phyloP scores from a whole-genome alignment of 1,140 invertebrate species.

The Macrobrachium rosenbergii region DNA sequence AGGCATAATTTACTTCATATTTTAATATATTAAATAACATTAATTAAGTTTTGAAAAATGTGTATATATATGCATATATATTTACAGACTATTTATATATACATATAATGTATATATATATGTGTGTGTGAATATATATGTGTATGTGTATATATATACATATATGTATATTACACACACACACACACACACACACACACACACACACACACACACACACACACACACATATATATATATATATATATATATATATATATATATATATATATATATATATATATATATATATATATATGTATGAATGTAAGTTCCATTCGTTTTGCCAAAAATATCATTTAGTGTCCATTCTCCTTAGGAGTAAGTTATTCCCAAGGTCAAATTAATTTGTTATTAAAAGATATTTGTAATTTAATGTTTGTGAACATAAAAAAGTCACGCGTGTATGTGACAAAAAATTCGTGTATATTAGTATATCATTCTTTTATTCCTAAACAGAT shows the following conservation, averaged over 20 bases:
- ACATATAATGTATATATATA: neutral
- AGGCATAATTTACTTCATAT: too few relatives aligned
- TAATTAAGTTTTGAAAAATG: neutral
- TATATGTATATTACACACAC: constrained; percentile 22
- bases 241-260: constrained; percentile 2
- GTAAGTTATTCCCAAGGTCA: too few relatives aligned
- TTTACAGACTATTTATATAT: neutral
- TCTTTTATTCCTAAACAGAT: too few relatives aligned
- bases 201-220: neutral
- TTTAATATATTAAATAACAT: too few relatives aligned
- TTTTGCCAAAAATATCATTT: too few relatives aligned
- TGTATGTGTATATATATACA: constrained; percentile 6
- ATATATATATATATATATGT: constrained; percentile 11
- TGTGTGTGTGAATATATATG: neutral
- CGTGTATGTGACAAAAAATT: too few relatives aligned
- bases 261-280: neutral
- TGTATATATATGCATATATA: constrained; percentile 21
- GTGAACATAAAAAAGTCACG: too few relatives aligned
- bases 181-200: too few relatives aligned
- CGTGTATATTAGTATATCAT: too few relatives aligned
- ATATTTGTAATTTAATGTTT: too few relatives aligned
- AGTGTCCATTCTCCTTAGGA: too few relatives aligned
- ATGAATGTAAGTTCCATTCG: neutral
- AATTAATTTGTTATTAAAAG: too few relatives aligned
- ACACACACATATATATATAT: constrained; percentile 9